A percentile compares a stretch with the other conserved stretches of the same genome.
Evolutionary conservation across 2,888 invertebrate genomes (phyloP).

Genomic region (Pristionchus entomophagus): DNA sequence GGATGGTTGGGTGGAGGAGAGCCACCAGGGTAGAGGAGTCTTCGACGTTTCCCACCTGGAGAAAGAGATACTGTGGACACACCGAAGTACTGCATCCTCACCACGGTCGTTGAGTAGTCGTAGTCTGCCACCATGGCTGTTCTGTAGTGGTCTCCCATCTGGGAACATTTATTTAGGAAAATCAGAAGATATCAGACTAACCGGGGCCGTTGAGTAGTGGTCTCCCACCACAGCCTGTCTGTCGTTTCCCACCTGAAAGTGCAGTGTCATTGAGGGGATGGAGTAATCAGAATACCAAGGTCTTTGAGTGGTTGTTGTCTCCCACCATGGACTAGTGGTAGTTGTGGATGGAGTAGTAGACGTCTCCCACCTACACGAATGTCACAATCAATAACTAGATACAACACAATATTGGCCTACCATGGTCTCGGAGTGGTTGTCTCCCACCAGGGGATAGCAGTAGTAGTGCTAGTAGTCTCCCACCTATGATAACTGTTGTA

Average conservation of each 20-base stretch:
- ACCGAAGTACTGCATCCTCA: background rate
- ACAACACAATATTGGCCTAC: too few species aligned
- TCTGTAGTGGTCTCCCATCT: constrained; percentile 12
- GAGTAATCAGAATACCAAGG: background rate
- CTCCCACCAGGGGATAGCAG: constrained; percentile 3
- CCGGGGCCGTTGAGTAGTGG: background rate
- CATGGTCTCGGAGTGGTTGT: constrained; percentile 7
- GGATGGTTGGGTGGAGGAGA: background rate
- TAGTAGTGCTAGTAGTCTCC: background rate
- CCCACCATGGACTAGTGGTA: background rate
- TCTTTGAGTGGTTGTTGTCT: constrained; percentile 12
- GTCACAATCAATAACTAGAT: too few species aligned
- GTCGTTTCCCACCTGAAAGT: constrained; percentile 42
- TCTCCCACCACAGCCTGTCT: constrained; percentile 23
- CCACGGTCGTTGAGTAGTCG: background rate
- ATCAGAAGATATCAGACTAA: background rate
- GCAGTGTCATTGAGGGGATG: background rate
- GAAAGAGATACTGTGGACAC: background rate
- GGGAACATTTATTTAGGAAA: background rate
- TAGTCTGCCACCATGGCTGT: background rate
- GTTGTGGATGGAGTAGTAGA: too few species aligned
- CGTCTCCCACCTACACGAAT: background rate
- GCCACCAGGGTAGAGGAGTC: background rate
- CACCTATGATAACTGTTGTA: background rate
- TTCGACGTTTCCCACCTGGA: constrained; percentile 7